Base-by-base conservation (phyloP, 2,888 invertebrate genomes). In the Sialis fuliginosa region DNA sequence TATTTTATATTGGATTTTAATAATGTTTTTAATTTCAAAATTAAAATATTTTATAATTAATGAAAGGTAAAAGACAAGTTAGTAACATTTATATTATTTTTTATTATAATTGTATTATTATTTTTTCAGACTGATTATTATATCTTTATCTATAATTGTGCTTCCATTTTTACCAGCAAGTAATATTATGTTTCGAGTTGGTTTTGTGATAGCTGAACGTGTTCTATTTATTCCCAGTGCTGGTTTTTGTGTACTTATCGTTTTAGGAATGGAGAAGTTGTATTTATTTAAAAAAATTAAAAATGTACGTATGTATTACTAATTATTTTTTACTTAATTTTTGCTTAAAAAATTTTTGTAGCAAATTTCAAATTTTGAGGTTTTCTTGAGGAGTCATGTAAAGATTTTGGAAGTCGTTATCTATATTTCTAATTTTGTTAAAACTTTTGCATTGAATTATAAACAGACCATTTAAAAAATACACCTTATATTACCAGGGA, bases 131-230 rank as follows among this genome's bases (percentile, higher is more conserved):
- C 48, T 39, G 44, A 45, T 47, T 49, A 39, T 49, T 48, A 67
- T 86, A 60, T 73, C 75, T 41, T 53, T 79, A 44, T 67, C 73
- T 44, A 60, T 87, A 43, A 62, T 81, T 41, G 60, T 81, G 4
- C 63, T 90, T 53, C 82, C 91, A 48, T 92, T 89, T 64, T 62
- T 91, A 49, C 91, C 91, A 30, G 88, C 90, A 0, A 74, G 81
- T 48, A 91, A 92, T 64, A 60, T 91, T 39, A 75, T 90, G 55
- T 81, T 87, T 60, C 79, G 79, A 50, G 90, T 92, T 33, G 91
- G 92, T 0, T 91, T 92, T 69, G 90, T 91, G 2, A 71, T 92
- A 39, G 92, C 91, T 33, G 92, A 92, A 65, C 72, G 92, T 57
- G 79, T 85, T 46, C 66, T 92, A 33, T 86, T 90, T 60, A 69